Percentiles rank a stretch among this genome's conserved stretches.
Conservation (phyloP, 2,797 vertebrate species). For the Synanceia verrucosa region DNA sequence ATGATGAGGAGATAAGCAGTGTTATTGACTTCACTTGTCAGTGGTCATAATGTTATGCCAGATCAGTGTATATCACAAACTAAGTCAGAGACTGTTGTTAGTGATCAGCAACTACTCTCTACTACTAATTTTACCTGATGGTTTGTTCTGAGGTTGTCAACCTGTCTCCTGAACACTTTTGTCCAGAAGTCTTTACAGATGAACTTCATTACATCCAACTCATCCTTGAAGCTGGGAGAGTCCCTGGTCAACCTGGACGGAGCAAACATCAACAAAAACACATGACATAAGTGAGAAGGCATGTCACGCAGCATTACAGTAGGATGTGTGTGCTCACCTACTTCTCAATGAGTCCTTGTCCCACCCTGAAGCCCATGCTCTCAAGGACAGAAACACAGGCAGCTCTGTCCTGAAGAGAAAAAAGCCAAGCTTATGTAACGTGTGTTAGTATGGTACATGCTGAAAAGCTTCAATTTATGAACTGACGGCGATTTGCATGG, state of each 20-base stretch:
- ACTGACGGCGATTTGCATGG: neutral
- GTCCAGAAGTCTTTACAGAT: constrained; percentile 92
- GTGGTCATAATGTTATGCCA: too few species aligned
- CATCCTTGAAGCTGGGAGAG: constrained; percentile 86
- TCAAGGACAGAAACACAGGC: constrained; percentile 81
- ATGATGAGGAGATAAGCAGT: too few species aligned
- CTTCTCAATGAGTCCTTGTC: constrained; percentile 91
- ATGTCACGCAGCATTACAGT: neutral
- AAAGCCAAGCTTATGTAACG: neutral
- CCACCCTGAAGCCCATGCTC: constrained; percentile 88
- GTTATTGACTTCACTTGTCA: too few species aligned
- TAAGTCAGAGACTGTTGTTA: neutral
- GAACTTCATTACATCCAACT: constrained; percentile 90
- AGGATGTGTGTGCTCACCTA: constrained; percentile 35
- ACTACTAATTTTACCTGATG: constrained; percentile 82
- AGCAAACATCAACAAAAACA: constrained; percentile 4
- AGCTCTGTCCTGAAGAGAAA: constrained; percentile 80
- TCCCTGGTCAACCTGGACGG: constrained; percentile 85
- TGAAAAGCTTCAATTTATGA: too few species aligned
- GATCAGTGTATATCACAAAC: neutral
- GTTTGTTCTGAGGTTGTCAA: constrained; percentile 90
- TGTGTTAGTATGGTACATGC: too few species aligned
- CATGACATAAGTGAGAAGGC: neutral
- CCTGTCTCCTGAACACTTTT: constrained; percentile 87
- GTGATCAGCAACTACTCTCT: neutral